A percentile compares a stretch with the other conserved stretches of the same genome.
phyloP scores from a whole-genome alignment of 2,113 vertebrate species.

The Vicugna pacos region DNA sequence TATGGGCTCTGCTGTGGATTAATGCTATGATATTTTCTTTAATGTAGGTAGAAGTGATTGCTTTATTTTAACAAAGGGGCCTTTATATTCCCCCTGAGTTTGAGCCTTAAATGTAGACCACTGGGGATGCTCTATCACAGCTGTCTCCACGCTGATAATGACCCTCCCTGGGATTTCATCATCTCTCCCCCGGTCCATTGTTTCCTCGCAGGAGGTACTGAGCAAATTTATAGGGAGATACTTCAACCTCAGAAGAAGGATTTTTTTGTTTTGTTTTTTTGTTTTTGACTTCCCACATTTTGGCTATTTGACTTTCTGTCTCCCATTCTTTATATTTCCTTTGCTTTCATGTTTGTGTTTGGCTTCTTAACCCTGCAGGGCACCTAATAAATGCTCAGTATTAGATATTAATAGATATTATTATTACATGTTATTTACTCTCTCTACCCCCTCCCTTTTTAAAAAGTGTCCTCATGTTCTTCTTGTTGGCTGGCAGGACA shows the following conservation, averaged over 20 bases:
- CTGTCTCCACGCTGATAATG: conserved; percentile 75
- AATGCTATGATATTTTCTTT: conserved; percentile 80
- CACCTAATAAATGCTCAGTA: background rate
- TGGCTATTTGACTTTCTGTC: background rate
- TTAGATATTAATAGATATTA: background rate
- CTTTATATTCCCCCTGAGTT: conserved; percentile 70
- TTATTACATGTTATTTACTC: background rate
- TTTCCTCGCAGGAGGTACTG: conserved; percentile 71
- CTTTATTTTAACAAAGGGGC: conserved; percentile 81
- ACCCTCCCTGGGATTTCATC: conserved; percentile 73
- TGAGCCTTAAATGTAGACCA: conserved; percentile 62
- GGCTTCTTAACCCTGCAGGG: background rate
- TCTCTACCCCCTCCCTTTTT: background rate
- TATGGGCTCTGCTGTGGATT: conserved; percentile 75
- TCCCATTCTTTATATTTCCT: background rate
- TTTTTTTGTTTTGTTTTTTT: background rate
- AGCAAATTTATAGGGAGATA: conserved; percentile 73
- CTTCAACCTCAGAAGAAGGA: conserved; percentile 62
- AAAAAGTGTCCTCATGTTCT: background rate
- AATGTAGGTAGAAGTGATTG: conserved; percentile 80
- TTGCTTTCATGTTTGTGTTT: background rate
- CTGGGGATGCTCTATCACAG: conserved; percentile 70
- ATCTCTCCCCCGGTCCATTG: conserved; percentile 73
- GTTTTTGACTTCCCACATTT: background rate
- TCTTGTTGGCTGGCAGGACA: background rate